Base-by-base conservation (phyloP, 2,113 vertebrate species). In the Centropristis striata region DNA sequence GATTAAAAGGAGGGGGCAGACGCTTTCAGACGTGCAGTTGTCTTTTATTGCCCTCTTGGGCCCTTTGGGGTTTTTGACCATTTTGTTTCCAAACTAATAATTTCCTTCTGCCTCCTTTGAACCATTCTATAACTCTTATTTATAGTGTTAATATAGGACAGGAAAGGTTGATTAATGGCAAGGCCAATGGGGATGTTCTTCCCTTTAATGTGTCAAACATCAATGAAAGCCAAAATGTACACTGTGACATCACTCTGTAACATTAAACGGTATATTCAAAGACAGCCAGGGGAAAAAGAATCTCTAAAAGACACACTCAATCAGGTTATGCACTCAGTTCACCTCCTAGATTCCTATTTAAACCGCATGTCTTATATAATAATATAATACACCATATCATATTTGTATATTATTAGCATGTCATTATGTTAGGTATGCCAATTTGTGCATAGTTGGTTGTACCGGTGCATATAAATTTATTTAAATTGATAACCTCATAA, bases 11-110 rank as follows among this genome's bases (percentile, higher is more conserved):
- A 85, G 27, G 54, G 54, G 63, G 53, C 76, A 76, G 54, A 73
- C 42, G 37, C 75, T 82, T 75, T 94, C 70, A 78, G 82, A 94
- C 89, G 86, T 93, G 78, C 55, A 73, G 78, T 81, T 76, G 67
- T 81, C 27, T 88, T 80, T 84, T 88, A 92, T 87, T 81, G 81
- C 75, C 60, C 89, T 84, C 84, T 36, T 16, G 90, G 83, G 90
- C 8, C 18, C 54, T 72, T 32, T 60, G 84, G 47, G 11, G 28
- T 51, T 68, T n/a, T 86, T 86, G 49, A 91, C 81, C 84, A 68
- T 72, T 91, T 86, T 76, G 60, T 72, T 88, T 89, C 79, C 80
- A 86, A 67, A 73, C 77, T 71, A 88, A 83, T 79, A 64, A 75
- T 86, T 86, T 85, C 63, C 61, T 25, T 54, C 18, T 39, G 49